Conservation (phyloP, 2,113 vertebrate species). For the Rallus limicola region DNA sequence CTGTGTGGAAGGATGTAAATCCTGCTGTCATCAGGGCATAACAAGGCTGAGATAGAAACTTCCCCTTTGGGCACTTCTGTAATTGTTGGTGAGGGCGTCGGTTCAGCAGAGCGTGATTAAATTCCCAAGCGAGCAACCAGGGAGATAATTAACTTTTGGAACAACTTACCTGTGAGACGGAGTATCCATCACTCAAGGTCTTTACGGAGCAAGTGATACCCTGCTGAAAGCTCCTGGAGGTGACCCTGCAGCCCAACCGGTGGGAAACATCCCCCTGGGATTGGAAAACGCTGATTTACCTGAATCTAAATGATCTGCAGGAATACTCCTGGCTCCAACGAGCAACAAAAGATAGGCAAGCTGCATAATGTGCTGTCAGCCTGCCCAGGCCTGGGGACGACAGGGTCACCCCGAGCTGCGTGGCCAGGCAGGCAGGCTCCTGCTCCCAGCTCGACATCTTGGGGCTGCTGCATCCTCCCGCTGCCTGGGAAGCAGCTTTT, state of each 20-base stretch:
- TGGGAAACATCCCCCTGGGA: constrained; percentile 1
- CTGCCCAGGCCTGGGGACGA: background rate
- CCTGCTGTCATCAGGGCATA: background rate
- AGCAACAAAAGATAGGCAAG: background rate
- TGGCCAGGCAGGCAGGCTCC: rapidly evolving
- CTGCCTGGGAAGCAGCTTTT: background rate
- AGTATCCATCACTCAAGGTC: constrained; percentile 33
- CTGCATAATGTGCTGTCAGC: background rate
- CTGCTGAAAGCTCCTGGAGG: constrained; percentile 9
- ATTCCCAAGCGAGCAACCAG: constrained; percentile 29
- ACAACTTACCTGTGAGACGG: constrained; percentile 18
- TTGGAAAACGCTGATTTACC: constrained; percentile 17
- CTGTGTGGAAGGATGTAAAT: background rate
- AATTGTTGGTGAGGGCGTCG: constrained; percentile 14
- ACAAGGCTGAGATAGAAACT: constrained; percentile 5
- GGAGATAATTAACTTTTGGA: constrained; percentile 60
- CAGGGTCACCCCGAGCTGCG: background rate
- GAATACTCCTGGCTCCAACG: background rate
- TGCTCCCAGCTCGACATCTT: background rate
- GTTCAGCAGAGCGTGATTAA: constrained; percentile 25
- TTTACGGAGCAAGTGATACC: background rate
- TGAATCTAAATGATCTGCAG: background rate
- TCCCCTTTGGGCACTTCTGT: constrained; percentile 27
- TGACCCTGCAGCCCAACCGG: constrained; percentile 20
- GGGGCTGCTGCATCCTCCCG: rapidly evolving